Evolutionary conservation across 2,797 vertebrate species (phyloP), one percentile per base, ranked within the genome.

Genomic region (Xiphophorus birchmanni): DNA sequence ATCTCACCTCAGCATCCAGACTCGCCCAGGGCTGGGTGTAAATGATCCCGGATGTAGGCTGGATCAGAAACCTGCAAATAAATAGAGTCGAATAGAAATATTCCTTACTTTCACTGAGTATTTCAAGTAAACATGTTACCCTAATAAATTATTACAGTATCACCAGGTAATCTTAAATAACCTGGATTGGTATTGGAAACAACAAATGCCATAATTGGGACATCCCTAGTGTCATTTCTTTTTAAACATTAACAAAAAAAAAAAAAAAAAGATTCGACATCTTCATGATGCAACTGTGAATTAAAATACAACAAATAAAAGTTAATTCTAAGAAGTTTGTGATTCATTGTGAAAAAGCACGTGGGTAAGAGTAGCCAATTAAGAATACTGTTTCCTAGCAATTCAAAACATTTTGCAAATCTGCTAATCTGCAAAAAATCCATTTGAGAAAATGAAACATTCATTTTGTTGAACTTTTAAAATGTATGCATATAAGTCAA

Each of bases 11-110:
- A 0, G 98, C 97, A 37, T 99, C 99, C 88, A 99, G 94, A n/a
- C 90, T 94, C 1, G 98, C 97, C 99, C 99, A 99, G 0, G 97
- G 97, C 90, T 99, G 98, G 1, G 97, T 99, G 87, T 97, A 99
- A 90, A 99, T 97, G 77, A 97, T 97, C 32, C 99, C 99, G 0
- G 97, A 97, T n/a, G 94, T 93, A 1, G 97, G 93, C 86, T 99
- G 97, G 84, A 99, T 98, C 78, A 98, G 93, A 91, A 99, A 99
- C 85, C 98, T 99, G 90, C 17, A 72, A 84, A 72, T 29, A 17
- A 67, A 63, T 35, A 18, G 13, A 13, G 23, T 54, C 8, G 5
- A 60, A 60, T 13, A 6, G 11, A 60, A 60, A 15, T 32, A 15
- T 60, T 29, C 5, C 23, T 60, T 32, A 32, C 12, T 60, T 13